Base-by-base conservation (phyloP, 1,140 invertebrate species). In the Radopholus similis region DNA sequence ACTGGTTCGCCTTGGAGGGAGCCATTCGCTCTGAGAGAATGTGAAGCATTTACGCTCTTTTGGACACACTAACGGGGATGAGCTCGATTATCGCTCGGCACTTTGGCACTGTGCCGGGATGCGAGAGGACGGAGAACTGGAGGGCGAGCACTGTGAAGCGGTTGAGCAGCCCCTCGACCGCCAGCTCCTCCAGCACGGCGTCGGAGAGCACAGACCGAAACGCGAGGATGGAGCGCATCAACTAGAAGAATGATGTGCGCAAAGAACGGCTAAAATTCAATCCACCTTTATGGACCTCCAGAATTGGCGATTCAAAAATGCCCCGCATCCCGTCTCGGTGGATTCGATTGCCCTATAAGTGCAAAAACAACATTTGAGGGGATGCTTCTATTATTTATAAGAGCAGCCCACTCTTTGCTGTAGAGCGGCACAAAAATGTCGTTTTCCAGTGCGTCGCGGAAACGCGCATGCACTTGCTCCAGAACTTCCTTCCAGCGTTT, bases 371-470 rank as follows among this genome's bases (percentile, higher is more conserved):
- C 6, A 51, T 13, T 3, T 26, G 15, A 0, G n/a, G n/a, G n/a
- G n/a, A n/a, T n/a, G n/a, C n/a, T n/a, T n/a, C n/a, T n/a, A n/a
- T n/a, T n/a, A n/a, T n/a, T n/a, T n/a, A 64, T 15, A 35, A 66
- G 42, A 26, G 38, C 28, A 62, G 54, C n/a, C 40, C 26, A 72
- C 70, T 73, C 70, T 74, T 72, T 71, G 18, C 58, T 54, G 32
- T 73, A 72, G n/a, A 72, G 23, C 15, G 70, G 70, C 23, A 72
- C 70, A 73, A 74, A 72, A 4, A 62, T 72, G 37, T 72, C 70
- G n/a, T 53, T 35, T 18, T 72, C 70, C 6, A 73, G 30, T 1
- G 47, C 35, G 32, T 56, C 53, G 15, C 51, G 57, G 35, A 59
- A 21, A 28, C 44, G 63, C 9, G 2, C 26, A 11, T 69, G 21